Base-by-base conservation (phyloP, 2,113 vertebrate species). In the Bostrychus sinensis region DNA sequence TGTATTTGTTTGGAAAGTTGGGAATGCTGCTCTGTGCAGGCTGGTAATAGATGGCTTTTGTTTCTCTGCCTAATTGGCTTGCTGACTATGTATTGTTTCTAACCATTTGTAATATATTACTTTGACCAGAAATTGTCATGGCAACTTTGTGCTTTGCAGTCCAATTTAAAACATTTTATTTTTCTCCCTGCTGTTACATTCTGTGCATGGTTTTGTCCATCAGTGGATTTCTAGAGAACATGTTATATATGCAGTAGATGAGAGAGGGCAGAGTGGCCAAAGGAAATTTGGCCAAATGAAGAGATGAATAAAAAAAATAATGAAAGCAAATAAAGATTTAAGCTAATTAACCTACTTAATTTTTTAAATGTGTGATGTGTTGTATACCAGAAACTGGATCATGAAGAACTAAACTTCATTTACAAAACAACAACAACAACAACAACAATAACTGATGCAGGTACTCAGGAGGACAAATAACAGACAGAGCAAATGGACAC, bases 151-250 rank as follows among this genome's bases (percentile, higher is more conserved):
- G 72, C 75, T 82, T 82, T 80, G 20, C 56, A 4, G 45, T 72
- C 66, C 70, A 85, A 80, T 84, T 86, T 78, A 83, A 69, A 71
- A 53, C 78, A 65, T 66, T 87, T 75, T 80, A 69, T 45, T 81
- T 56, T 80, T 72, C 60, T 45, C 70, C 57, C 66, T 77, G 54
- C 42, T 62, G 25, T 61, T 66, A 72, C 56, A 39, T 45, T 22
- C n/a, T 69, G 30, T 41, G 56, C 64, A 41, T 67, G 62, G 9
- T 48, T 66, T 63, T 54, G 43, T 58, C 23, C 42, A n/a, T 17
- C 23, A 43, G 50, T 9, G 11, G 19, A 54, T 48, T 78, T 69
- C 75, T 12, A 28, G 17, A 37, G 22, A 25, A 38, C 62, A 55
- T 13, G 65, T 67, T 61, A 67, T 26, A 66, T 51, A 42, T 37